These are phyloP conservation scores for Chaenodraco wilsoni DNA, from an alignment of 2,797 vertebrate genomes.

Conservation along the genomic window DNA sequence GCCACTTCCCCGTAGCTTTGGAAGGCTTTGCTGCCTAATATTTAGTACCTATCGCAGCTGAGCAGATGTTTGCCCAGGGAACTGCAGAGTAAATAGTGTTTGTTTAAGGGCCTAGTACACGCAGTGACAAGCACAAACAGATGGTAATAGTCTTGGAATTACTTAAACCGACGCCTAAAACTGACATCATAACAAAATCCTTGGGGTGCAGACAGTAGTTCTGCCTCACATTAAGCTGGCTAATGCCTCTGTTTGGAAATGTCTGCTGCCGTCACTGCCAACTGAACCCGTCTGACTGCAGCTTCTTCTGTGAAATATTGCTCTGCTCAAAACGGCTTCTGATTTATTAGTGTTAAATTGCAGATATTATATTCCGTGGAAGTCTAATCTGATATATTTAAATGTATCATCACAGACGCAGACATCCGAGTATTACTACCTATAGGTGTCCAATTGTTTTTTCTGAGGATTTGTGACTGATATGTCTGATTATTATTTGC, in stretches of 20 bases:
- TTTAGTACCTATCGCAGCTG: conserved; percentile 77
- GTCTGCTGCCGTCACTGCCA: conserved; percentile 25
- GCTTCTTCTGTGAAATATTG: conserved; percentile 2
- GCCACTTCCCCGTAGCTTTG: conserved; percentile 70
- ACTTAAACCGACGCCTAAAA: conserved; percentile 47
- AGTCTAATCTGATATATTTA: not conserved
- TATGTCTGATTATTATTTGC: not conserved
- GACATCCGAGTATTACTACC: not conserved
- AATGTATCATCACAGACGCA: not conserved
- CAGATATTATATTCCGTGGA: conserved; percentile 2
- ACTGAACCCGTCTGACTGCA: conserved; percentile 37
- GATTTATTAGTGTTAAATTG: not conserved
- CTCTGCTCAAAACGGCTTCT: not conserved
- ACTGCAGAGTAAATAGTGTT: conserved; percentile 73
- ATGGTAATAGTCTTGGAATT: conserved; percentile 71
- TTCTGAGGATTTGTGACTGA: not conserved
- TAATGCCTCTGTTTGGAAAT: conserved; percentile 45
- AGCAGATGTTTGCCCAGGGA: conserved; percentile 79
- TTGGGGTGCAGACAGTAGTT: conserved; percentile 30
- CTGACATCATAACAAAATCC: conserved; percentile 58
- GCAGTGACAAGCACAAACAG: conserved; percentile 72
- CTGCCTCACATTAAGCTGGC: conserved; percentile 21
- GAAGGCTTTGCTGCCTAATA: conserved; percentile 76
- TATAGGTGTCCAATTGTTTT: not conserved
- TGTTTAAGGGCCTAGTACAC: conserved; percentile 73